phyloP scores from a whole-genome alignment of 2,113 vertebrate genomes.

The Polypterus bichir region DNA sequence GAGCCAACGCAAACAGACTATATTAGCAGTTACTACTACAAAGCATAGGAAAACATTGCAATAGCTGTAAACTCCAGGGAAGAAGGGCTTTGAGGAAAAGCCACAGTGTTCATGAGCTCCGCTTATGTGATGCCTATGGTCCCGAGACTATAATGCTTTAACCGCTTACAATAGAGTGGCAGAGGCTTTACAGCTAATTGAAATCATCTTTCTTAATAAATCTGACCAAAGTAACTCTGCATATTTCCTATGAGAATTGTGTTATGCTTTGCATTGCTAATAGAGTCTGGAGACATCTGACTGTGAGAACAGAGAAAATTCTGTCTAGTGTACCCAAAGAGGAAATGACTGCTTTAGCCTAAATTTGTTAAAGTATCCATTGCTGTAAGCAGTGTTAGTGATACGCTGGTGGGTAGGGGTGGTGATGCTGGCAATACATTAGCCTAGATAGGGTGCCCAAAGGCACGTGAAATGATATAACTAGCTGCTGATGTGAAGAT shows the following conservation, averaged over 20 bases:
- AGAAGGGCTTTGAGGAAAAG: conserved; percentile 23
- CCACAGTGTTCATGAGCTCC: conserved; percentile 13
- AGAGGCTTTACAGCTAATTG: conserved; percentile 30
- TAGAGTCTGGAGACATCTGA: conserved; percentile 14
- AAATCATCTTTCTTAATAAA: conserved; percentile 35
- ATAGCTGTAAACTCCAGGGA: conserved; percentile 7
- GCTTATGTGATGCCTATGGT: conserved; percentile 22
- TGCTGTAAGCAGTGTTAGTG: conserved; percentile 25
- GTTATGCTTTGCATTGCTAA: conserved; percentile 24
- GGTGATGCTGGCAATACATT: too few species aligned
- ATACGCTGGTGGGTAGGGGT: conserved; percentile 2
- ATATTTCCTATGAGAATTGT: conserved; percentile 27
- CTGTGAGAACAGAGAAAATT: conserved; percentile 21
- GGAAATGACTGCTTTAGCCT: conserved; percentile 37
- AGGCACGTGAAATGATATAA: too few species aligned
- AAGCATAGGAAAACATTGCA: conserved; percentile 12
- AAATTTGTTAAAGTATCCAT: conserved; percentile 25
- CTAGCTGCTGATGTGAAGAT: too few species aligned
- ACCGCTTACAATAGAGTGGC: conserved; percentile 26
- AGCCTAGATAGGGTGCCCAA: too few species aligned
- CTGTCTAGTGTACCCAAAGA: conserved; percentile 25
- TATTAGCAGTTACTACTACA: conserved; percentile 3
- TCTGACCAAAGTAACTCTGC: conserved; percentile 23
- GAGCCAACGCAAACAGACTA: background rate
- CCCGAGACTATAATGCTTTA: conserved; percentile 27